Evolutionary conservation across 1,140 invertebrate species (phyloP).

Genomic region (Eumeta japonica): DNA sequence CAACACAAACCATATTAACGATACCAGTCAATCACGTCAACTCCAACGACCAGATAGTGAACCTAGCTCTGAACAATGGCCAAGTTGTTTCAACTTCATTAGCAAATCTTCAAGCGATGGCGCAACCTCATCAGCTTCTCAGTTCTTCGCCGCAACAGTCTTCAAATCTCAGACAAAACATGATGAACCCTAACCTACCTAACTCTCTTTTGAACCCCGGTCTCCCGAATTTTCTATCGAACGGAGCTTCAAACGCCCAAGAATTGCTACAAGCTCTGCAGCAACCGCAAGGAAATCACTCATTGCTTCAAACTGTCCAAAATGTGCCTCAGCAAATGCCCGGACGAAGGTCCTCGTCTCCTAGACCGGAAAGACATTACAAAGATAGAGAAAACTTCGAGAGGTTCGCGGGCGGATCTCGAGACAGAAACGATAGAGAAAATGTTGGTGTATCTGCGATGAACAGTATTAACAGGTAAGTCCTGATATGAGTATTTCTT

Average conservation of each 20-base stretch:
- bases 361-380: conserved; percentile 47
- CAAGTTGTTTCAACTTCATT: conserved; percentile 84
- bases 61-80: conserved; percentile 73
- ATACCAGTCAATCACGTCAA: conserved; percentile 85
- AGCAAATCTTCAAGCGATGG: conserved; percentile 76
- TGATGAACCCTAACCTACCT: conserved; percentile 53
- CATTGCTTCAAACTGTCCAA: conserved; percentile 42
- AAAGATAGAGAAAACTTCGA: conserved; percentile 52
- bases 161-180: conserved; percentile 58
- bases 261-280: conserved; percentile 66
- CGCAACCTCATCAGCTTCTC: conserved; percentile 64
- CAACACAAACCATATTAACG: conserved; percentile 90
- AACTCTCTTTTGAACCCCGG: conserved; percentile 63
- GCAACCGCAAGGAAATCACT: conserved; percentile 45
- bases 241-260: conserved; percentile 64
- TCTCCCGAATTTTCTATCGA: conserved; percentile 68
- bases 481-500: too few species aligned
- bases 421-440: conserved; percentile 49
- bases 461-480: conserved; percentile 55
- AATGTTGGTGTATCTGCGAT: conserved; percentile 40
- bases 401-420: conserved; percentile 35
- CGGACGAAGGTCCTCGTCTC: conserved; percentile 43
- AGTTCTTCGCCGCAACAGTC: conserved; percentile 45
- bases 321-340: conserved; percentile 44
- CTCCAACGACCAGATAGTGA: conserved; percentile 79